Evolutionary conservation across 2,113 vertebrate genomes (phyloP).

Genomic region (Rhegmatorhina hoffmannsi): DNA sequence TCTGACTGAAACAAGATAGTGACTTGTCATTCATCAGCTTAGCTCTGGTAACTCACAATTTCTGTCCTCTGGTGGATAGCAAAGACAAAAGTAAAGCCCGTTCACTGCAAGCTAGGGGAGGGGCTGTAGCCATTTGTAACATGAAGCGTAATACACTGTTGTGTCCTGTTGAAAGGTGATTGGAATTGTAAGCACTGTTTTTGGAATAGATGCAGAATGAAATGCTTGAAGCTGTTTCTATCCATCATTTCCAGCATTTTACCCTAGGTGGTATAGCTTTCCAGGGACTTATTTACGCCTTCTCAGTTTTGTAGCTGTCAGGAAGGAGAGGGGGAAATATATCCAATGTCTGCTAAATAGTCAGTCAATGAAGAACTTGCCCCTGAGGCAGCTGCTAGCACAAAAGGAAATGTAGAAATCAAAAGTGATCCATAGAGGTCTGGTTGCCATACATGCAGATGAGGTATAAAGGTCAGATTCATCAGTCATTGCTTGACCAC

Average conservation of each 20-base stretch:
- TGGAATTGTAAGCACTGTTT: not conserved
- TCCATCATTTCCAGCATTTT: not conserved
- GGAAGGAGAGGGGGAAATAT: not conserved
- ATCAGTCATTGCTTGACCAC: fast-evolving
- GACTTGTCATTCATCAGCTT: not conserved
- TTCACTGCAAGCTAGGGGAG: not conserved
- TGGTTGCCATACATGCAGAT: not conserved
- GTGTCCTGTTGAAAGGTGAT: not conserved
- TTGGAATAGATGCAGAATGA: not conserved
- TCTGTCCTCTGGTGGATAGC: not conserved
- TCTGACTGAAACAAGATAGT: not conserved
- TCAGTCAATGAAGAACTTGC: not conserved
- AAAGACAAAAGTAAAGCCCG: not conserved
- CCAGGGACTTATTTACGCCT: not conserved
- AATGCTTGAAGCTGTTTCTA: not conserved
- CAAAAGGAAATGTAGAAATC: not conserved
- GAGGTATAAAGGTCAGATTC: not conserved
- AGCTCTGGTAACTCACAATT: not conserved
- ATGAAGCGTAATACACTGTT: not conserved
- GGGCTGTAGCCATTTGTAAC: not conserved
- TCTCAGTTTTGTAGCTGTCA: not conserved
- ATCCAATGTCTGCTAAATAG: not conserved
- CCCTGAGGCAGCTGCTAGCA: fast-evolving
- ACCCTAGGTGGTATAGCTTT: not conserved
- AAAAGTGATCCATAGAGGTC: not conserved